Base-by-base conservation (phyloP, 2,888 invertebrate species). In the Zhuqinia jingwanae region DNA sequence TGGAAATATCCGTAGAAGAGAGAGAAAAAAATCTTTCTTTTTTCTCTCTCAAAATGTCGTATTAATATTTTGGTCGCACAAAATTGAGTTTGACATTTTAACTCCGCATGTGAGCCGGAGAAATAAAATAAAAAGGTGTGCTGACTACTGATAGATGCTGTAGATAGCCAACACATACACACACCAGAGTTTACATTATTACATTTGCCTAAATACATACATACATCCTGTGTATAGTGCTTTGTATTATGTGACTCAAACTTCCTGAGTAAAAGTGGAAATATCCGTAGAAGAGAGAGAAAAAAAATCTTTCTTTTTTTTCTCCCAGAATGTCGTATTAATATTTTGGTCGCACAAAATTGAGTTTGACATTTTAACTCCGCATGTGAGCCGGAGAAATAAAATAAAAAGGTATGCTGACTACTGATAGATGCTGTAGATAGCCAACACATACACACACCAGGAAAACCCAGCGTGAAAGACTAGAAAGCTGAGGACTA, bases 71-170 rank as follows among this genome's bases (percentile, higher is more conserved):
- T 68, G 68, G 68, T 42, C 22, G 45, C 68, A 68, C 5, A 42
- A 68, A 68, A 68, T 68, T 22, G 45, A 47, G 68, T 68, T 42
- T 68, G 68, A 68, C 68, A 68, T 68, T 47, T 45, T 36, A 22
- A 36, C 65, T 68, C 42, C 17, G 25, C 45, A 65, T 42, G 65
- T 6, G 5, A 8, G 36, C 36, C 36, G 8, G 36, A 36, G 25
- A 47, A 68, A 47, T 45, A 42, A 47, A 68, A 60, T 60, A 30
- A 60, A 68, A 68, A 68, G 68, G 68, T 47, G 25, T 47, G 13
- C 45, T 15, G 42, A 45, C 68, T 68, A 47, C 45, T 45, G 25
- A 68, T 5, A n/a, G n/a, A n/a, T n/a, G n/a, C n/a, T n/a, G n/a
- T n/a, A n/a, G n/a, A n/a, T 36, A 36, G 36, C 36, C 8, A 36